Percentiles rank a stretch among this genome's conserved stretches.
Evolutionary conservation across 2,113 vertebrate genomes (phyloP).

Genomic region (Xiphophorus maculatus): DNA sequence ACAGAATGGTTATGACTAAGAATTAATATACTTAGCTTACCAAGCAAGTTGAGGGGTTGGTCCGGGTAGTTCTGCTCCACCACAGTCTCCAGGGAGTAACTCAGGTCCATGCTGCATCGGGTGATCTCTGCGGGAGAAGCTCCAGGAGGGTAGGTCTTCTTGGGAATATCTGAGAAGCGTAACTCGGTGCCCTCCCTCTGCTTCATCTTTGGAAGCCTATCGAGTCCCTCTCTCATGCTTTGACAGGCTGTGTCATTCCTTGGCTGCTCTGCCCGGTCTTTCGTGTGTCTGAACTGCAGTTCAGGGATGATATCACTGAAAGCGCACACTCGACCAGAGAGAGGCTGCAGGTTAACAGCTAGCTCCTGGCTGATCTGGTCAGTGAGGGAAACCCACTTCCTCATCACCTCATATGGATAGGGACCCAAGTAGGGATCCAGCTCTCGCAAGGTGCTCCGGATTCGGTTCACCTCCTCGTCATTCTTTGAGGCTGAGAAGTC

Average conservation of each 20-base stretch:
- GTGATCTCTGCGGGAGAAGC: constrained; percentile 92
- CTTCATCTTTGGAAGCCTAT: constrained; percentile 90
- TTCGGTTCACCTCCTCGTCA: constrained; percentile 81
- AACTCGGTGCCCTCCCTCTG: constrained; percentile 88
- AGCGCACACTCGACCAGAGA: constrained; percentile 86
- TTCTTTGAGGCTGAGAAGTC: constrained; percentile 79
- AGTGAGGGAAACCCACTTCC: constrained; percentile 93
- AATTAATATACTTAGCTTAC: constrained; percentile 65
- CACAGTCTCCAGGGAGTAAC: constrained; percentile 87
- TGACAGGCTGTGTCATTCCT: constrained; percentile 84
- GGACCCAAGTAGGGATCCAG: constrained; percentile 89
- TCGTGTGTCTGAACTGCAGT: constrained; percentile 78
- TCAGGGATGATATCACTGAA: constrained; percentile 91
- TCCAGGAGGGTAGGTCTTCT: constrained; percentile 87
- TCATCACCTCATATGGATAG: constrained; percentile 89
- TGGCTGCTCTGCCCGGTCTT: constrained; percentile 85
- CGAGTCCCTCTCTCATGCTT: constrained; percentile 92
- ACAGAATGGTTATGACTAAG: background rate
- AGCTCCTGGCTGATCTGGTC: constrained; percentile 83
- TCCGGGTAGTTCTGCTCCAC: constrained; percentile 80
- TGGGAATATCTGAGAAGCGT: constrained; percentile 88
- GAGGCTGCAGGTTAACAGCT: constrained; percentile 83
- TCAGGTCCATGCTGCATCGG: constrained; percentile 91
- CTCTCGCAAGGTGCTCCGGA: constrained; percentile 82
- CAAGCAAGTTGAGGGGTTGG: constrained; percentile 86